Evolutionary conservation across 2,797 vertebrate genomes (phyloP).

Genomic region (Emydoidea blandingii): DNA sequence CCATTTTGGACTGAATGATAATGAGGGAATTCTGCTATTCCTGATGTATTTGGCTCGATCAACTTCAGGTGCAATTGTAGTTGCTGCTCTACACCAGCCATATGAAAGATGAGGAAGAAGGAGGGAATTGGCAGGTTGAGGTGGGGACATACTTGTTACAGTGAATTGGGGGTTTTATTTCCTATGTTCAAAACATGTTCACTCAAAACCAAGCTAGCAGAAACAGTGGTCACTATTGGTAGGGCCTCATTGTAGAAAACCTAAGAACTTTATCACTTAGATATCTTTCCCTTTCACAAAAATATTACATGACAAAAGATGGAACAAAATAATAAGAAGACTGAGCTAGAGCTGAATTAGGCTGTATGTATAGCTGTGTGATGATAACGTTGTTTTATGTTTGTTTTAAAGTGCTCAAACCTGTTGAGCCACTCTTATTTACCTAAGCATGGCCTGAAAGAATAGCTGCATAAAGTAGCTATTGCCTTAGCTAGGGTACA

Average conservation of each 20-base stretch:
- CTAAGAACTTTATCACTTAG: background rate
- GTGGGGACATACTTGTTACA: background rate
- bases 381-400: background rate
- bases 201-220: background rate
- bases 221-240: background rate
- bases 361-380: background rate
- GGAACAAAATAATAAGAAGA: background rate
- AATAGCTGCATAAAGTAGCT: background rate
- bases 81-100: too few species aligned
- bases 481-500: background rate
- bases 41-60: too few species aligned
- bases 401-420: background rate
- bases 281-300: background rate
- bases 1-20: background rate
- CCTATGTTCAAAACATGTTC: background rate
- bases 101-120: background rate
- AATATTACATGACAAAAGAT: background rate
- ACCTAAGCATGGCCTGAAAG: background rate
- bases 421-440: background rate
- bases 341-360: background rate
- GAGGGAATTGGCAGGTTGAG: background rate
- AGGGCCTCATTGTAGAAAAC: background rate
- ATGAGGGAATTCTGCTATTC: background rate
- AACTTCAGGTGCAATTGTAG: too few species aligned
- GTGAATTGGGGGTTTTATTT: background rate